Evolutionary conservation across 1,140 invertebrate species (phyloP), one percentile per base, ranked within the genome.

Genomic region (Drosophila ananassae): DNA sequence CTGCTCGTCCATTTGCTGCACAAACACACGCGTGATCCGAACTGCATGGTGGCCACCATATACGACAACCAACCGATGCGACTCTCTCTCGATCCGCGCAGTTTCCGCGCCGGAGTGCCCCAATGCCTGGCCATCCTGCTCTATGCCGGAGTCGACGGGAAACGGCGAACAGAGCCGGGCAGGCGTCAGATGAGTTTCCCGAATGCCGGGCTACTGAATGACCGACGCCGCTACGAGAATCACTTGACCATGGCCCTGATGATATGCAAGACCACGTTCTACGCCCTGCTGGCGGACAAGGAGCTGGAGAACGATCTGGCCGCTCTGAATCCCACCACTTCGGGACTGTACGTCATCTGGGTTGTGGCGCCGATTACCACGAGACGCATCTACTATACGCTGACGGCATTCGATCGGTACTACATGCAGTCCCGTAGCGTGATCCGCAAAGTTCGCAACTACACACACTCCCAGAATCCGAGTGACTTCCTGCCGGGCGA

Each of bases 261-360:
- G 53, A 63, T 61, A 7, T 69, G 68, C 39, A 66, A 58, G 2
- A 69, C 46, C 51, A 62, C 60, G 0, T 82, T 73, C 73, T 62
- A 55, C 34, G 63, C 67, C 17, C 52, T 73, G 7, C 56, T 79
- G 9, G 48, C 28, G 9, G 73, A 79, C 21, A 76, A 73, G 2
- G 10, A 56, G 1, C 12, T 57, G 44, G 77, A 73, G 8, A 12
- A 30, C 0, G 47, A 82, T 2, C 48, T 69, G 12, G 53, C n/a
- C 5, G 25, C 9, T 2, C 47, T 57, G 0, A 47, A 53, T 22
- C 17, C 44, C 17, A 22, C 17, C 0, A 47, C 9, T 56, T 82
- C 44, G 3, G 44, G 44, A 1, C 44, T 47, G 47, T 80, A 66
- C 62, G 73, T 82, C 1, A 13, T 80, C 10, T 82, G 79, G 79